Evolutionary conservation across 2,113 vertebrate species (phyloP).

Genomic region (Alaudala cheleensis): DNA sequence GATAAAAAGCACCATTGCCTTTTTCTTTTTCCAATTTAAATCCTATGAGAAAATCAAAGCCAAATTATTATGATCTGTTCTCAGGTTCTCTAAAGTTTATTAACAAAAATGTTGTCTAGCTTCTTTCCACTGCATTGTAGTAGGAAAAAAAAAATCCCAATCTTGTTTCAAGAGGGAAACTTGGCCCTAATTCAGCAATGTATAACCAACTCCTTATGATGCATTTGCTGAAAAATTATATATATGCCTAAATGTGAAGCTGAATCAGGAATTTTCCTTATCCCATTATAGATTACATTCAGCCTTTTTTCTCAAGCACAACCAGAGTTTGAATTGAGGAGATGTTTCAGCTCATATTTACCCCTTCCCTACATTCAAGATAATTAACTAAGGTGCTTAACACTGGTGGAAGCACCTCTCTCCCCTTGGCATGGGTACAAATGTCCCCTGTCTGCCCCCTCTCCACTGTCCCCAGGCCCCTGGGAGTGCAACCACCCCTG

Average conservation of each 20-base stretch:
- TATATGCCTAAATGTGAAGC: neutral
- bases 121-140: neutral
- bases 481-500: rapidly evolving
- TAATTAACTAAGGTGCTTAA: neutral
- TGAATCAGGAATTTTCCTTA: neutral
- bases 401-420: neutral
- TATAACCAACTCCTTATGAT: neutral
- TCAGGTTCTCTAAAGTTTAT: neutral
- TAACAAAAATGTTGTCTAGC: neutral
- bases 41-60: neutral
- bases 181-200: neutral
- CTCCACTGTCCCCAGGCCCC: neutral
- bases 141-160: neutral
- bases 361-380: neutral
- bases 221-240: neutral
- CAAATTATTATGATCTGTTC: neutral
- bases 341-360: neutral
- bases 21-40: neutral
- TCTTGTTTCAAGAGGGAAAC: neutral
- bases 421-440: neutral
- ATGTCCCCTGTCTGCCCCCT: neutral
- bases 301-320: neutral
- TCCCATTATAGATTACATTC: neutral
- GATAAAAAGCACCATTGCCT: neutral
- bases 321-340: neutral